Evolutionary conservation across 2,888 invertebrate species (phyloP).

Genomic region (Erebia ligea): DNA sequence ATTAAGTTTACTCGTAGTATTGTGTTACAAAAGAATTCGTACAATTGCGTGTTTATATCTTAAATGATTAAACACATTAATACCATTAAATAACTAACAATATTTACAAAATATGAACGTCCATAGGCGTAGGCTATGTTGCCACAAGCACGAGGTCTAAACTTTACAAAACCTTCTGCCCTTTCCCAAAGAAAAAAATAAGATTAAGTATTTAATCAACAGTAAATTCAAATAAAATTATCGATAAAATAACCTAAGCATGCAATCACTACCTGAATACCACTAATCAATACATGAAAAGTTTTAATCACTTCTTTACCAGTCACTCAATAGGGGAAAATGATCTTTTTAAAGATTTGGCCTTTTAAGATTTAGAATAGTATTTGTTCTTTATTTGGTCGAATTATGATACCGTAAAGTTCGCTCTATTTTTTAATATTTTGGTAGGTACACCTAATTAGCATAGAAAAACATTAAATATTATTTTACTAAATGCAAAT

Average conservation of each 20-base stretch:
- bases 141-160: background rate
- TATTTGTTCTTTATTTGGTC: no score
- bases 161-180: background rate
- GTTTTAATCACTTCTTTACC: background rate
- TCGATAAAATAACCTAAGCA: background rate
- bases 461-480: background rate
- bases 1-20: background rate
- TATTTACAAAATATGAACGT: background rate
- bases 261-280: no score
- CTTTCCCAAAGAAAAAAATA: background rate
- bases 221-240: background rate
- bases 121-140: background rate
- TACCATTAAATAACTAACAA: background rate
- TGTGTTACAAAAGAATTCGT: background rate
- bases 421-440: no score
- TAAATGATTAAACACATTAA: background rate
- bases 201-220: no score
- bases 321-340: background rate
- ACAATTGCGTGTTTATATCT: background rate
- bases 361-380: background rate
- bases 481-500: conserved; percentile 6
- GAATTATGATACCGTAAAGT: no score
- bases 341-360: background rate
- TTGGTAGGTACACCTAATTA: no score
- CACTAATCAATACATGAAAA: no score